These are phyloP conservation scores for Heterodera carotae DNA, from an alignment of 1,140 invertebrate genomes.

Conservation along the genomic window DNA sequence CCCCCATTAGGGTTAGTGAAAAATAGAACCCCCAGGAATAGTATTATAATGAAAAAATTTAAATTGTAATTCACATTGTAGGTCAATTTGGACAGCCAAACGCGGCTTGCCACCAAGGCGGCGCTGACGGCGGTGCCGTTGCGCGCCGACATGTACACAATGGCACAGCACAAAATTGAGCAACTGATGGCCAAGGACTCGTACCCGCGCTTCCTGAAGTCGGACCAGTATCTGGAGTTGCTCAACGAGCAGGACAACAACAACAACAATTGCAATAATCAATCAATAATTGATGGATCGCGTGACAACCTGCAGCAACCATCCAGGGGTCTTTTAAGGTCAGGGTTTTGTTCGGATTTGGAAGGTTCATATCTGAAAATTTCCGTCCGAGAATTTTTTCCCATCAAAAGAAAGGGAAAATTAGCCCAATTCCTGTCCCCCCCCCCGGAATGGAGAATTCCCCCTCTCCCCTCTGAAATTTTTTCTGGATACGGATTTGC, in stretches of 20 bases:
- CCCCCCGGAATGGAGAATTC: too few species aligned
- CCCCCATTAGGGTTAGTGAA: too few species aligned
- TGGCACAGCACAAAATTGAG: slow-evolving; percentile 50
- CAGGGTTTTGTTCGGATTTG: too few species aligned
- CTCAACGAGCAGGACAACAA: slow-evolving; percentile 34
- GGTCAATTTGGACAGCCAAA: slow-evolving; percentile 52
- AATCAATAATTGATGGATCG: neutral
- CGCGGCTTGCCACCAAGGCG: slow-evolving; percentile 43
- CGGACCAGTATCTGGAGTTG: slow-evolving; percentile 41
- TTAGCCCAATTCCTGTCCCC: too few species aligned
- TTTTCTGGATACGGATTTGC: too few species aligned
- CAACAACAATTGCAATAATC: neutral
- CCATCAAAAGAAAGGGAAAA: too few species aligned
- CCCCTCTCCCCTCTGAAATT: too few species aligned
- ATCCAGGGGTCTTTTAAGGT: slow-evolving; percentile 10
- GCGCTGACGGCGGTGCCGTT: slow-evolving; percentile 37
- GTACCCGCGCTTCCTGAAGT: slow-evolving; percentile 50
- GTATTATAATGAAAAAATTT: slow-evolving; percentile 5
- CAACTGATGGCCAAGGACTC: slow-evolving; percentile 57
- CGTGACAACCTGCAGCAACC: neutral
- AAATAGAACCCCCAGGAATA: too few species aligned
- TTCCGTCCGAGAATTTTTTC: neutral
- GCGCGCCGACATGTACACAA: slow-evolving; percentile 43
- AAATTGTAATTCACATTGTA: slow-evolving; percentile 23
- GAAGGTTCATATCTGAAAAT: neutral